These are phyloP conservation scores for Virgularia gustaviana DNA, from an alignment of 92 coral and sea anemone genomes.

Conservation along the genomic window DNA sequence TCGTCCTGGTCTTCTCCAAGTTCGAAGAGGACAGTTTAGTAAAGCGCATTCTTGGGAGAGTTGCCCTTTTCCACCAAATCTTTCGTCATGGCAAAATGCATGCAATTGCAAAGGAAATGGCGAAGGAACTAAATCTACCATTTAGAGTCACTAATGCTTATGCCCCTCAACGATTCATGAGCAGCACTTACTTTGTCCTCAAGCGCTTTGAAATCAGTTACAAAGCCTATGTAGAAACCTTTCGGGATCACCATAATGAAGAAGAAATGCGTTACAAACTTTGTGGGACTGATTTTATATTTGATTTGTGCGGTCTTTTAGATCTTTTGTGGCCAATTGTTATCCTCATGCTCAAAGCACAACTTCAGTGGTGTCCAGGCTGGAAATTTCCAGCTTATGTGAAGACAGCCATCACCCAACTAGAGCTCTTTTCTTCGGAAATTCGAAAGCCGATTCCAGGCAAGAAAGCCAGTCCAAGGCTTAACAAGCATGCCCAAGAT, in stretches of 20 bases:
- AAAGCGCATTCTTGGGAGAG: slow-evolving; percentile 27
- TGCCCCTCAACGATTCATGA: slow-evolving; percentile 28
- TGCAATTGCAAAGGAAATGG: slow-evolving; percentile 25
- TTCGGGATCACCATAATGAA: slow-evolving; percentile 22
- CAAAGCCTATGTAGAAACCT: slow-evolving; percentile 24
- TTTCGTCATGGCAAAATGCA: slow-evolving; percentile 31
- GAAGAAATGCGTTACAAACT: slow-evolving; percentile 31
- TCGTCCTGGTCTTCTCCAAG: slow-evolving; percentile 6
- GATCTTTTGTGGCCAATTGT: slow-evolving; percentile 24
- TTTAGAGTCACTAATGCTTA: slow-evolving; percentile 22
- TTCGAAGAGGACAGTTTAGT: slow-evolving; percentile 24
- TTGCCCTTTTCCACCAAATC: slow-evolving; percentile 22
- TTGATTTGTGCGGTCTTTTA: slow-evolving; percentile 24
- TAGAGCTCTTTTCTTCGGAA: slow-evolving; percentile 27
- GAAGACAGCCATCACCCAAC: slow-evolving; percentile 11
- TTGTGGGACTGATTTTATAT: slow-evolving; percentile 29
- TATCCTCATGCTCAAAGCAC: slow-evolving; percentile 22
- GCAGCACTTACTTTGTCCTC: slow-evolving; percentile 29
- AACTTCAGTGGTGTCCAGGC: slow-evolving; percentile 34
- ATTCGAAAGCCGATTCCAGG: slow-evolving; percentile 10
- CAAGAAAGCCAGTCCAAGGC: slow-evolving; percentile 30
- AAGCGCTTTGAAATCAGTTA: slow-evolving; percentile 19
- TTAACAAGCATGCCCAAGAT: slow-evolving; percentile 13
- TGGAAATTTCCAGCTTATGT: slow-evolving; percentile 34
- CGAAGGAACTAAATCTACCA: slow-evolving; percentile 17